Evolutionary conservation across 2,797 vertebrate genomes (phyloP).

Genomic region (Hirundo rustica): DNA sequence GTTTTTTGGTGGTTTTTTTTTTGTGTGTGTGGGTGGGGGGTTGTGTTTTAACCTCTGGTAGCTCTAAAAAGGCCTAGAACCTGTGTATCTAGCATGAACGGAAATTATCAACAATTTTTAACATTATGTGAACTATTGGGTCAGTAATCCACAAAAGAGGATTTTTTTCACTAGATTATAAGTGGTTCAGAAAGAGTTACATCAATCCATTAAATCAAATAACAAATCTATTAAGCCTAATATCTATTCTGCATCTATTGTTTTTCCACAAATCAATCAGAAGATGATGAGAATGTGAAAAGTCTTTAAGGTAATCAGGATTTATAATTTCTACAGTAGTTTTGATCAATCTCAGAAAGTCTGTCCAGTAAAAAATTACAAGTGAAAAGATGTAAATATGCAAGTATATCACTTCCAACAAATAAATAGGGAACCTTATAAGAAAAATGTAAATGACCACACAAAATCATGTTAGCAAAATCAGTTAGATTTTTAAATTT

Average conservation of each 20-base stretch:
- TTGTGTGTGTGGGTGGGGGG: no score
- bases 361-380: not conserved
- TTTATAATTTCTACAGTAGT: conserved; percentile 6
- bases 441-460: not conserved
- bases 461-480: not conserved
- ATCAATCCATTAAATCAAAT: conserved; percentile 43
- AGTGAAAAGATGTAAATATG: not conserved
- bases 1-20: no score
- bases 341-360: not conserved
- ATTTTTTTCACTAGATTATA: conserved; percentile 51
- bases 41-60: no score
- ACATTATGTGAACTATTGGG: conserved; percentile 16
- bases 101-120: conserved; percentile 33
- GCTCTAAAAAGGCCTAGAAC: conserved; percentile 7
- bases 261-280: conserved; percentile 50
- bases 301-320: conserved; percentile 48
- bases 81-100: not conserved
- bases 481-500: not conserved
- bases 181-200: conserved; percentile 46
- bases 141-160: conserved; percentile 51
- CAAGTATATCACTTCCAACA: not conserved
- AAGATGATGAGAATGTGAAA: conserved; percentile 44
- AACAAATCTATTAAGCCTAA: conserved; percentile 35
- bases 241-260: conserved; percentile 49
- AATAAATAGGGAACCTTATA: not conserved